Percentiles rank a stretch among this genome's conserved stretches.
Conservation (phyloP, 2,888 invertebrate species). For the Drosophila prolongata region DNA sequence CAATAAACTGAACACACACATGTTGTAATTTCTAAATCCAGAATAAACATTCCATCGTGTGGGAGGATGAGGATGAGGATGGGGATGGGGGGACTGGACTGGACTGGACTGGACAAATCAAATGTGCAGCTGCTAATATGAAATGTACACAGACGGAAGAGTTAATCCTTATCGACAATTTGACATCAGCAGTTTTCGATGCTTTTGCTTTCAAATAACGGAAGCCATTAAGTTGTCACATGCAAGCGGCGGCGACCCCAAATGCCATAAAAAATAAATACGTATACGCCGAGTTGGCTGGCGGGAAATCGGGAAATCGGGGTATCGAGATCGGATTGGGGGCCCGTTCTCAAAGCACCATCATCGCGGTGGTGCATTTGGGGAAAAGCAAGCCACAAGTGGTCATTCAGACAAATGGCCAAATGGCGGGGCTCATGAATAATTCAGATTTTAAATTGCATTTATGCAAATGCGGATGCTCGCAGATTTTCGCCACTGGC, state of each 20-base stretch:
- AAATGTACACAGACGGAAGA: slow-evolving; percentile 77
- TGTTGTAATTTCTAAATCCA: slow-evolving; percentile 67
- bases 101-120: slow-evolving; percentile 56
- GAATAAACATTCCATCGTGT: slow-evolving; percentile 57
- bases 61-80: background rate
- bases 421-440: slow-evolving; percentile 78
- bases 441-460: slow-evolving; percentile 81
- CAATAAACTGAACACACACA: slow-evolving; percentile 67
- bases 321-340: background rate
- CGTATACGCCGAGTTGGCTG: slow-evolving; percentile 22
- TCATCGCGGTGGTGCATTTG: slow-evolving; percentile 17
- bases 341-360: background rate
- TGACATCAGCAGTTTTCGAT: slow-evolving; percentile 79
- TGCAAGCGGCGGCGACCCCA: slow-evolving; percentile 51
- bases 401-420: slow-evolving; percentile 81
- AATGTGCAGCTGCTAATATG: slow-evolving; percentile 75
- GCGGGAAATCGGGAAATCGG: slow-evolving; percentile 1
- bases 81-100: background rate
- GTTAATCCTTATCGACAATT: slow-evolving; percentile 80
- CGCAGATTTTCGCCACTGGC: slow-evolving; percentile 76
- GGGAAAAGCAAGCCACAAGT: slow-evolving; percentile 72
- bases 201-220: slow-evolving; percentile 79
- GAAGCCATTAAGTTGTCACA: slow-evolving; percentile 79
- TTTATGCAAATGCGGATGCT: slow-evolving; percentile 80
- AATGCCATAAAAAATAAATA: slow-evolving; percentile 20